phyloP scores from a whole-genome alignment of 2,888 invertebrate genomes.

The Pemphredon lugubris region DNA sequence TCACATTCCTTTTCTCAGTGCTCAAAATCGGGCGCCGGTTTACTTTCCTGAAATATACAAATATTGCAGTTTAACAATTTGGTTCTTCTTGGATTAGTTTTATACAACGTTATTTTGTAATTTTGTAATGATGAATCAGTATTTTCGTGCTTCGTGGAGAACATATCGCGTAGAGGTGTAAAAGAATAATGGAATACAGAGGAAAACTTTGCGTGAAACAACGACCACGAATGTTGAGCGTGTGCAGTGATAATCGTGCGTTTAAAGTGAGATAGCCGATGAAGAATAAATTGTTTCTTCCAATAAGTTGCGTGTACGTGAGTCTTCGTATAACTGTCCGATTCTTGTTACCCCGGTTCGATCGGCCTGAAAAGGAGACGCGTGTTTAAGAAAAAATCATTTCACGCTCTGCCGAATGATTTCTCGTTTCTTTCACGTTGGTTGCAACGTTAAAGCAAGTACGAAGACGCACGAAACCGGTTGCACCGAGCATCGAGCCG shows the following conservation, averaged over 20 bases:
- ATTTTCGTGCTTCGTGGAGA: slow-evolving; percentile 42
- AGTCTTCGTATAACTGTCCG: slow-evolving; percentile 48
- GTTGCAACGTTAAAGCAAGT: neutral
- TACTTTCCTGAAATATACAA: too few relatives aligned
- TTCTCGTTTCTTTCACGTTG: neutral
- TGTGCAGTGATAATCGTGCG: too few relatives aligned
- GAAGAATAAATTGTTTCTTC: slow-evolving; percentile 53
- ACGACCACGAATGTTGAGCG: too few relatives aligned
- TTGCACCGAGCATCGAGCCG: slow-evolving; percentile 8
- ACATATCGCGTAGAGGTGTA: neutral
- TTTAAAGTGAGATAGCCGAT: neutral
- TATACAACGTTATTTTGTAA: slow-evolving; percentile 24
- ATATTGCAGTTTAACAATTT: too few relatives aligned
- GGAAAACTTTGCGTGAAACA: neutral
- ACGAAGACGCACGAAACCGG: slow-evolving; percentile 38
- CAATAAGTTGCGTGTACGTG: slow-evolving; percentile 43
- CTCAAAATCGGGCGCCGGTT: too few relatives aligned
- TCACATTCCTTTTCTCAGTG: too few relatives aligned
- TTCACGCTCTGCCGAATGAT: neutral
- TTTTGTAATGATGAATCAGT: too few relatives aligned
- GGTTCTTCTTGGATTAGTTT: too few relatives aligned
- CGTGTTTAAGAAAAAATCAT: neutral
- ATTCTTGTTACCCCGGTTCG: slow-evolving; percentile 7
- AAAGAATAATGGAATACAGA: neutral
- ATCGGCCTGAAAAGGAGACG: neutral